Conservation (phyloP, 2,797 vertebrate genomes). For the Nyctalus aviator region DNA sequence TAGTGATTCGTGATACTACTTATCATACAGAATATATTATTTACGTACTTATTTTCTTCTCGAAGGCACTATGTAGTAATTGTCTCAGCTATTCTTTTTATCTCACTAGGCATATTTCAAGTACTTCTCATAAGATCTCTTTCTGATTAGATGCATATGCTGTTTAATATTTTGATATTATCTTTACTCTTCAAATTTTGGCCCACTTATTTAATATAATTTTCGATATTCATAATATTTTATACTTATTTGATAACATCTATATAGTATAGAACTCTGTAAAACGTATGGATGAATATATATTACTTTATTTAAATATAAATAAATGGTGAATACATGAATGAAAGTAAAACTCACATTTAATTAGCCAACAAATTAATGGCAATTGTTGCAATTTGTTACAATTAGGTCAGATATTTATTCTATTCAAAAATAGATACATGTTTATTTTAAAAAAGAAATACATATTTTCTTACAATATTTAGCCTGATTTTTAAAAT, state of each 20-base stretch:
- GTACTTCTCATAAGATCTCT: background rate
- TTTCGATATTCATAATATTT: background rate
- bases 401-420: background rate
- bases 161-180: background rate
- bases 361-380: background rate
- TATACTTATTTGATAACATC: background rate
- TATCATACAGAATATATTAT: background rate
- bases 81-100: background rate
- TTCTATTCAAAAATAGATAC: background rate
- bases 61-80: background rate
- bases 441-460: background rate
- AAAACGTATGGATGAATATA: background rate
- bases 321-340: background rate
- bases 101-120: background rate
- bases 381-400: background rate
- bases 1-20: background rate
- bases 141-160: background rate
- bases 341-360: background rate
- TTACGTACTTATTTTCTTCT: background rate
- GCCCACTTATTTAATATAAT: background rate
- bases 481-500: background rate
- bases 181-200: background rate
- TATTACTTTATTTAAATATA: background rate
- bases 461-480: background rate
- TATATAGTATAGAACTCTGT: background rate